Base-by-base conservation (phyloP, 2,888 invertebrate species). In the Ferrisia virgata region DNA sequence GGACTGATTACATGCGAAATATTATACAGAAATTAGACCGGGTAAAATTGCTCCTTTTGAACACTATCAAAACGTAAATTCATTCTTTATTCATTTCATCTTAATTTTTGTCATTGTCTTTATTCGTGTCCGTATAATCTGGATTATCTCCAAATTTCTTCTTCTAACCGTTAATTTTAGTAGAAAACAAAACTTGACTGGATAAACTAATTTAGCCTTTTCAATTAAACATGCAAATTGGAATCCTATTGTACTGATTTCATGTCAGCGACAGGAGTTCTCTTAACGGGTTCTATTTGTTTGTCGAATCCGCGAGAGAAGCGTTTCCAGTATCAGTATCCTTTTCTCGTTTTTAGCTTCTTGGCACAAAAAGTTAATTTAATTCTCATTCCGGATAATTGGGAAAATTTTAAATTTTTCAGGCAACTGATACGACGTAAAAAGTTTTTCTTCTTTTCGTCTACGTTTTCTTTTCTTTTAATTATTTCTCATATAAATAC, bases 141-240 rank as follows among this genome's bases (percentile, higher is more conserved):
- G 72, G 72, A 76, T 76, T 33, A 76, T 76, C 72, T 76, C 72
- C 72, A 76, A 76, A 76, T 76, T 76, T 76, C 36, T 36, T 76
- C 36, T 36, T 76, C 72, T 76, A 76, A 76, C 36, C 72, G 72
- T 76, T 76, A 82, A 82, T 82, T 36, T 36, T 36, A 82, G 36
- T 69, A 36, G 64, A 58, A 58, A 82, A 58, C 58, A 58, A 58
- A 82, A 82, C 58, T 58, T 25, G 31, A 39, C 33, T 39, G 58
- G 64, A 58, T 82, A 82, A 82, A 82, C 82, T 58, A 82, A 82
- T 82, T 82, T 64, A 64, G 82, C 58, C 64, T 82, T 82, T 82
- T 82, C 64, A 82, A 53, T 82, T 82, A 82, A 58, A 53, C 58
- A 82, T 82, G 82, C 82, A 82, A 82, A 82, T 82, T 82, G 82